Conservation (phyloP, 2,113 vertebrate species). For the Scomber japonicus region DNA sequence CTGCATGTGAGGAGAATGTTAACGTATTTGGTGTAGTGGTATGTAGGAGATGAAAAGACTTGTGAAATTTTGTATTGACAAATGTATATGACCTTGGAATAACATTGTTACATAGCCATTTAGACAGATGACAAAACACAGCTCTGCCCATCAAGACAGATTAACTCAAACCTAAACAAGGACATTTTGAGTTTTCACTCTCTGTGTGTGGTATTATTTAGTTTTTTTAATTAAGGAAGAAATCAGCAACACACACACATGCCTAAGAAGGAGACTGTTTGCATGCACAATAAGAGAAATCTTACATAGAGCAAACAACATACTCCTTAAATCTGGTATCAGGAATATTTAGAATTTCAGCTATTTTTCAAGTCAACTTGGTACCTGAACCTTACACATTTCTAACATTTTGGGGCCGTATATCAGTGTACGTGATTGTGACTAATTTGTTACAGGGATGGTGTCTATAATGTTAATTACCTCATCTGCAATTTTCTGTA, state of each 20-base stretch:
- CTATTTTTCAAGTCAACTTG: not conserved
- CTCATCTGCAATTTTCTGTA: no score
- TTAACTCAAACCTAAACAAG: not conserved
- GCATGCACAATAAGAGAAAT: not conserved
- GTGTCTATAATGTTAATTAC: no score
- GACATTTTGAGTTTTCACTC: not conserved
- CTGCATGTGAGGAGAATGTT: slow-evolving; percentile 53
- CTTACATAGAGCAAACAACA: not conserved
- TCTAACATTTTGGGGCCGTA: not conserved
- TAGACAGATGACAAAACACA: not conserved
- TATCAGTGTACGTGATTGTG: no score
- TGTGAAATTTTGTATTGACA: slow-evolving; percentile 22
- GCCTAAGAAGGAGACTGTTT: not conserved
- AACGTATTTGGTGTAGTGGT: slow-evolving; percentile 16
- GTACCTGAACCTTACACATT: not conserved
- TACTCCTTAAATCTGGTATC: not conserved
- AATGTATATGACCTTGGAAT: slow-evolving; percentile 51
- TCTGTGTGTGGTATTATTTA: slow-evolving; percentile 7
- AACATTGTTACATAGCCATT: slow-evolving; percentile 17
- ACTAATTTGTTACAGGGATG: no score
- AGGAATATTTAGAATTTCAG: not conserved
- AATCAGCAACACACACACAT: not conserved
- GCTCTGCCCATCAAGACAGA: not conserved
- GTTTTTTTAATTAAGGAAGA: not conserved
- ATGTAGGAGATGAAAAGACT: not conserved